These are phyloP conservation scores for Chloebia gouldiae DNA, from an alignment of 2,113 vertebrate species.

Conservation along the genomic window DNA sequence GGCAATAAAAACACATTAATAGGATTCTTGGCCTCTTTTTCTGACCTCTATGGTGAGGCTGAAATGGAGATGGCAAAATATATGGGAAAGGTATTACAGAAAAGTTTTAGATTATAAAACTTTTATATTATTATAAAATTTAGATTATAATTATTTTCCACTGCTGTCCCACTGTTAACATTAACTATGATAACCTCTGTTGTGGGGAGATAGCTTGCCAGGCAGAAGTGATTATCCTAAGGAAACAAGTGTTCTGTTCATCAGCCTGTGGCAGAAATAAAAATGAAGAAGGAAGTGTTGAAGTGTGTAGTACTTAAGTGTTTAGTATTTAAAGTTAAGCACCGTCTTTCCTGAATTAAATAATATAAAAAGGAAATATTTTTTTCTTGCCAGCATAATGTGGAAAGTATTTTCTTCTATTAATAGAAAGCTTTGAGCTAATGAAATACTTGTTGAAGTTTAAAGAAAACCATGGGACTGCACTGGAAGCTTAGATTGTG, in stretches of 20 bases:
- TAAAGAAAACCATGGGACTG: background rate
- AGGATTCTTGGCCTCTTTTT: background rate
- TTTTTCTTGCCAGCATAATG: constrained; percentile 16
- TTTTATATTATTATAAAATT: too few relatives aligned
- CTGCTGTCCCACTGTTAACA: background rate
- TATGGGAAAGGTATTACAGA: background rate
- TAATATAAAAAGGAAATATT: background rate
- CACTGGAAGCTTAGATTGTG: background rate
- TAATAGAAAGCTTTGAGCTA: constrained; percentile 30
- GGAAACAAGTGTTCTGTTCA: background rate
- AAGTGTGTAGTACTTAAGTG: background rate
- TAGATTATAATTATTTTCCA: background rate
- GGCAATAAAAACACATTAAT: background rate
- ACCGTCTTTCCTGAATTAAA: background rate
- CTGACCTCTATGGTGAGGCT: background rate
- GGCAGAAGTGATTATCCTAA: background rate
- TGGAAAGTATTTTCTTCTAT: constrained; percentile 60
- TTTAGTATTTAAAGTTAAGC: background rate
- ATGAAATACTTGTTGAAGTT: background rate
- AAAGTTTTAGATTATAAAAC: background rate
- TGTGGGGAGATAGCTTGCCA: background rate
- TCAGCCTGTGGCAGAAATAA: background rate
- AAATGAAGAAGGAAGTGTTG: constrained; percentile 5
- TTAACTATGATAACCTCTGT: background rate
- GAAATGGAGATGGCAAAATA: background rate